Conservation (phyloP, 2,113 vertebrate genomes). For the Lucifuga dentata region DNA sequence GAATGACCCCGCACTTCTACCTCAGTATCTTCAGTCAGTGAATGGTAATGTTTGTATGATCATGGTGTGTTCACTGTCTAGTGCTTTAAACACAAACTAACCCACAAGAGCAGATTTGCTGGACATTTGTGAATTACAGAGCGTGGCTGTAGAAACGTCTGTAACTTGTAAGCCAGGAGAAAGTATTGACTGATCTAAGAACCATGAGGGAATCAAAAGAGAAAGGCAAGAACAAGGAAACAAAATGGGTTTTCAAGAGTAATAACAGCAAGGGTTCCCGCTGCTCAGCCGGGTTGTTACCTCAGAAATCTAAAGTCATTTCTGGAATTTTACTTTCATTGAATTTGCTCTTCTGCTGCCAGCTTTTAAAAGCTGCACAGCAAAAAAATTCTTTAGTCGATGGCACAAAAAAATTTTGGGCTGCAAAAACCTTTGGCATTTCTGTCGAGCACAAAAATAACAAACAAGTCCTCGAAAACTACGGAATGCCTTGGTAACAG, state of each 20-base stretch:
- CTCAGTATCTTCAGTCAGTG: no score
- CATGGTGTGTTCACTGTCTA: not conserved
- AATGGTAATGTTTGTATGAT: not conserved
- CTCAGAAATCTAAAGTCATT: no score
- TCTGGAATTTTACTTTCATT: no score
- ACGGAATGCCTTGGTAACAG: no score
- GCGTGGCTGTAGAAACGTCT: constrained; percentile 27
- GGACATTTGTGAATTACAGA: constrained; percentile 55
- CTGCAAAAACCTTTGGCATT: no score
- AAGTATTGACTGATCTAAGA: constrained; percentile 45
- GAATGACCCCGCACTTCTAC: no score
- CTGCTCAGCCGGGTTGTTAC: not conserved
- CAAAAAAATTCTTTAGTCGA: no score
- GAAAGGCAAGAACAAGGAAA: constrained; percentile 7
- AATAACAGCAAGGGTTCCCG: constrained; percentile 24
- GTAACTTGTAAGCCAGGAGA: constrained; percentile 17
- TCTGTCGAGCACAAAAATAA: no score
- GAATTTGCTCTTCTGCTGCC: no score
- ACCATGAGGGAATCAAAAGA: constrained; percentile 26
- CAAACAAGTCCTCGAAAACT: no score
- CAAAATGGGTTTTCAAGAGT: constrained; percentile 42
- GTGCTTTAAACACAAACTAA: not conserved
- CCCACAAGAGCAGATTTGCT: not conserved
- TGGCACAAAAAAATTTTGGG: no score
- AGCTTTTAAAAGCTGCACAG: no score